Evolutionary conservation across 1,140 invertebrate species (phyloP).

Genomic region (Ectropis grisescens): DNA sequence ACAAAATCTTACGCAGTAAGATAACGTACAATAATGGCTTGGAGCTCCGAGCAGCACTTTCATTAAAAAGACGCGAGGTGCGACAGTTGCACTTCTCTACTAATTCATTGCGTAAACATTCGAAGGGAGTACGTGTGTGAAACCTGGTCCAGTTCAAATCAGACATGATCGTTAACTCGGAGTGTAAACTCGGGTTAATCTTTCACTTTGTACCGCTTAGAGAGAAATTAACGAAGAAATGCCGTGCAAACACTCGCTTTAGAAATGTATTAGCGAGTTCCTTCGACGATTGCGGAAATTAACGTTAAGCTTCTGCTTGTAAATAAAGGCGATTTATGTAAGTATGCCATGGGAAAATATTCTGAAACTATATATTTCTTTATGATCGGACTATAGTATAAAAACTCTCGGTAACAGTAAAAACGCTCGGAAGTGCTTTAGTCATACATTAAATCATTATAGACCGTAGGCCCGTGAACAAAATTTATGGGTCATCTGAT

Average conservation of each 20-base stretch:
- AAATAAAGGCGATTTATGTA: conserved; percentile 17
- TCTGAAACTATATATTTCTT: too few relatives aligned
- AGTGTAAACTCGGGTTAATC: conserved; percentile 46
- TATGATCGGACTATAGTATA: too few relatives aligned
- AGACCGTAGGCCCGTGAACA: too few relatives aligned
- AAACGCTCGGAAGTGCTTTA: too few relatives aligned
- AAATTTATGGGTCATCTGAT: too few relatives aligned
- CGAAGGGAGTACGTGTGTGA: conserved; percentile 34
- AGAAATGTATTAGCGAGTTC: conserved; percentile 24
- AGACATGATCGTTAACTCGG: conserved; percentile 38
- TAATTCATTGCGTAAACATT: conserved; percentile 38
- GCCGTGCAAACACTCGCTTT: conserved; percentile 33
- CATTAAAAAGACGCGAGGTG: conserved; percentile 9
- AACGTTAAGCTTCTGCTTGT: conserved; percentile 8
- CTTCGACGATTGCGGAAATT: conserved; percentile 23
- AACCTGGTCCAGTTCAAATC: conserved; percentile 43
- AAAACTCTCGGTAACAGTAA: too few relatives aligned
- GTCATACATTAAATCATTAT: too few relatives aligned
- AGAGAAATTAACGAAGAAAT: conserved; percentile 50
- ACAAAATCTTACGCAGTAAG: too few relatives aligned
- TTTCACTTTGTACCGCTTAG: conserved; percentile 53
- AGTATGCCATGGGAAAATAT: conserved; percentile 21
- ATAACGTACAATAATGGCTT: too few relatives aligned
- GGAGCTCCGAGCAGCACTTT: too few relatives aligned
- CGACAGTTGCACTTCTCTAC: conserved; percentile 34